Conservation (phyloP, 2,113 vertebrate species). For the Galeopterus variegatus region DNA sequence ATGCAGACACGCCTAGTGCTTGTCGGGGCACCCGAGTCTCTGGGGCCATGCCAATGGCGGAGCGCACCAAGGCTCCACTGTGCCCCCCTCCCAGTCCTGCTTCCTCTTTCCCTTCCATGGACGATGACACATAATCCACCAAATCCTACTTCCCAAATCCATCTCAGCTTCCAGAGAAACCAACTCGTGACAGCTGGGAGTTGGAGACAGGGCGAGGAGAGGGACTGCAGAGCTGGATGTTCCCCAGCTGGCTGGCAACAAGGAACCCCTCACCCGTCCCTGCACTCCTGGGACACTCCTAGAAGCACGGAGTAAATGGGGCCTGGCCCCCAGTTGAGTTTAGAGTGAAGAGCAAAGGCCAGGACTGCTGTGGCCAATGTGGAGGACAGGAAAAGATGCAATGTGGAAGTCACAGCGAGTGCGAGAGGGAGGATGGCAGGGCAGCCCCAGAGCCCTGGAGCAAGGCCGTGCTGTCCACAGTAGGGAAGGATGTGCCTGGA, state of each 20-base stretch:
- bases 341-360: neutral
- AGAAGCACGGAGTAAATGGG: neutral
- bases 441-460: neutral
- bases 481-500: neutral
- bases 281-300: neutral
- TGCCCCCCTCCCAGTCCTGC: neutral
- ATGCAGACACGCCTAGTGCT: too few species aligned
- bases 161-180: neutral
- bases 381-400: neutral
- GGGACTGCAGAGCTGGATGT: neutral
- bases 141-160: neutral
- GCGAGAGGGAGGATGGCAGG: neutral
- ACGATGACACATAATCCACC: neutral
- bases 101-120: neutral
- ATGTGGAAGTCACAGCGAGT: too few species aligned
- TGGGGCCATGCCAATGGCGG: too few species aligned
- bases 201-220: neutral
- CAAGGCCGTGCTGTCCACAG: neutral
- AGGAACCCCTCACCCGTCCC: too few species aligned
- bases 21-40: too few species aligned
- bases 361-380: neutral
- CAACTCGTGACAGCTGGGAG: neutral
- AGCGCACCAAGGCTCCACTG: too few species aligned
- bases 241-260: neutral
- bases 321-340: neutral